Conservation (phyloP, 2,113 vertebrate genomes). For the Platycercus adscitus region DNA sequence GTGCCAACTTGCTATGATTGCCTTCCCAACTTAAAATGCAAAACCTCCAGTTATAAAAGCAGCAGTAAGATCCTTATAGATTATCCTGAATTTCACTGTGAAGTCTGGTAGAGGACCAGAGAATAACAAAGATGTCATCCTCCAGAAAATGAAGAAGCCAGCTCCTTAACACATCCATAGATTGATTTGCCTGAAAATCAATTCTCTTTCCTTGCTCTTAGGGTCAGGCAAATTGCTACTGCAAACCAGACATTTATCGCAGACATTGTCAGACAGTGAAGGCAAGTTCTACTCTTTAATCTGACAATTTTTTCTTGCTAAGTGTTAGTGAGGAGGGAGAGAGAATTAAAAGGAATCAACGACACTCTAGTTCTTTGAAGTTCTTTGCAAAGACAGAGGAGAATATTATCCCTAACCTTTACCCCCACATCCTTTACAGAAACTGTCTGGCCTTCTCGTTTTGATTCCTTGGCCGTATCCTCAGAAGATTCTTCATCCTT, state of each 20-base stretch:
- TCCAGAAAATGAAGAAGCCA: not conserved
- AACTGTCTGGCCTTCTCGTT: constrained; percentile 82
- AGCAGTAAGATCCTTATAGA: not conserved
- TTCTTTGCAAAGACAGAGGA: not conserved
- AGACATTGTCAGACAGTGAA: not conserved
- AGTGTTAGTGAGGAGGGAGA: not conserved
- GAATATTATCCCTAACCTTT: constrained; percentile 80
- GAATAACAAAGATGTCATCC: not conserved
- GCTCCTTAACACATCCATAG: not conserved
- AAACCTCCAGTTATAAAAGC: not conserved
- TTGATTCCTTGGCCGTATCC: constrained; percentile 81
- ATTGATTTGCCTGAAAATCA: not conserved
- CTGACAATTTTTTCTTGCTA: not conserved
- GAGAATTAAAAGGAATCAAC: not conserved
- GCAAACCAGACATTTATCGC: not conserved
- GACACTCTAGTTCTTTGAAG: not conserved
- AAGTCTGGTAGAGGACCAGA: not conserved
- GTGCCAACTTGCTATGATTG: not conserved
- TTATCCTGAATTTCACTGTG: not conserved
- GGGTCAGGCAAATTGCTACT: not conserved
- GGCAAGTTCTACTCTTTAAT: not conserved
- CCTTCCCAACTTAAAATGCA: not conserved
- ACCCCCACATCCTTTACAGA: constrained; percentile 88
- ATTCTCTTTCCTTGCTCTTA: not conserved
- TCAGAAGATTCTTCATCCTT: constrained; percentile 92